Percentiles rank a stretch among this genome's conserved stretches.
phyloP scores from a whole-genome alignment of 2,113 vertebrate genomes.

The Chitala chitala region DNA sequence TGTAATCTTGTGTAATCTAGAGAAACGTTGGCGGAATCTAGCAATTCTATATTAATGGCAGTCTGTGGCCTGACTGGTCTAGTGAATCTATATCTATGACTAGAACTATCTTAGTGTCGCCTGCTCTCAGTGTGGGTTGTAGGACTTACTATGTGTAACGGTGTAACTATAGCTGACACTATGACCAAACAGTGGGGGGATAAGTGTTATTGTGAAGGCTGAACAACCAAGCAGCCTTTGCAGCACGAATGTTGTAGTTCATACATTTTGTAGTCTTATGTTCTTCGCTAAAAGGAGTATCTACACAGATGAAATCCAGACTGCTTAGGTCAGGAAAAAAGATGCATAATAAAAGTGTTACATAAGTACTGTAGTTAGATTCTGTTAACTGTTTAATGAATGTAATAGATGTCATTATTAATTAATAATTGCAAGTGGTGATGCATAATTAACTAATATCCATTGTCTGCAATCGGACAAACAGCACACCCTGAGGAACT shows the following conservation, averaged over 20 bases:
- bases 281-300: not conserved
- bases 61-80: not conserved
- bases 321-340: not conserved
- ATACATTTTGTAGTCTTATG: not conserved
- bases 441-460: conserved; percentile 6
- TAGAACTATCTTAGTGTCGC: not conserved
- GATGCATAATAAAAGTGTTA: not conserved
- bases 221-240: too few relatives aligned
- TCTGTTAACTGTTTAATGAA: not conserved
- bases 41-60: not conserved
- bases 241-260: not conserved
- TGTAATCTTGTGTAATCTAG: not conserved
- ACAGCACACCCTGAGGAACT: not conserved
- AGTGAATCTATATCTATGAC: not conserved
- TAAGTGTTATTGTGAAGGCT: too few relatives aligned
- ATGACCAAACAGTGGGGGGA: not conserved
- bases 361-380: not conserved
- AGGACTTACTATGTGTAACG: not conserved
- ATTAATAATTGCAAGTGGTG: not conserved
- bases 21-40: not conserved
- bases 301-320: not conserved
- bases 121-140: not conserved
- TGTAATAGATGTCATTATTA: not conserved
- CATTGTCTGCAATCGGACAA: not conserved
- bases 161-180: not conserved